Evolutionary conservation across 1,140 invertebrate species (phyloP).

Genomic region (Antheraea pernyi): DNA sequence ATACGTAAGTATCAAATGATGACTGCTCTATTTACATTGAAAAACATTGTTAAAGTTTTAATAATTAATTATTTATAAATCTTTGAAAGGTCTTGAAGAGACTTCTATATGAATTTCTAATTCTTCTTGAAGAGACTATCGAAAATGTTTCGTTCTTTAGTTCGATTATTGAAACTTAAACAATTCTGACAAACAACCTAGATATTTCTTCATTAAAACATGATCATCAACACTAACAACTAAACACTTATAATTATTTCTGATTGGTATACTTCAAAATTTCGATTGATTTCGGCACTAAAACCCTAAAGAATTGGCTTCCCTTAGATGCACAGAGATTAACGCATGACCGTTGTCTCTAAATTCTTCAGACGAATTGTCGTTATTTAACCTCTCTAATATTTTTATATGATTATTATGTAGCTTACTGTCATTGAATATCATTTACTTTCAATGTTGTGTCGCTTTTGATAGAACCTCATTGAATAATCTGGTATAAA

Average conservation of each 20-base stretch:
- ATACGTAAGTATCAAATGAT: neutral
- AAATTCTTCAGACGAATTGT: slow-evolving; percentile 29
- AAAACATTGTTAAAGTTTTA: neutral
- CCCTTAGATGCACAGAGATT: slow-evolving; percentile 57
- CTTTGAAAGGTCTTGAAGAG: too few species aligned
- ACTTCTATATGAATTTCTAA: too few species aligned
- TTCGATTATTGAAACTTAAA: neutral
- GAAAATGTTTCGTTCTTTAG: neutral
- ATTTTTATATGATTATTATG: slow-evolving; percentile 37
- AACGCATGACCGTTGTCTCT: slow-evolving; percentile 46
- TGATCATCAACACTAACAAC: neutral
- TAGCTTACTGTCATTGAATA: slow-evolving; percentile 34
- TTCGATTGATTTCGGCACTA: slow-evolving; percentile 38
- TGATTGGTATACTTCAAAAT: slow-evolving; percentile 47
- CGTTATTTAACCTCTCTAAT: slow-evolving; percentile 26
- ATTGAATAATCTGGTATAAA: slow-evolving; percentile 32
- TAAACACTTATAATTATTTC: slow-evolving; percentile 8
- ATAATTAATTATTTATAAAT: neutral
- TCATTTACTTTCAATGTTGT: slow-evolving; percentile 47
- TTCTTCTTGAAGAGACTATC: too few species aligned
- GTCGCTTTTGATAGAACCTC: slow-evolving; percentile 31
- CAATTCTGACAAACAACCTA: neutral
- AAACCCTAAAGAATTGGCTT: slow-evolving; percentile 70
- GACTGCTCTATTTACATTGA: neutral
- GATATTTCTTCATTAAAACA: neutral